Percentiles rank a stretch among this genome's conserved stretches.
phyloP scores from a whole-genome alignment of 2,797 vertebrate genomes.

The Schizopygopsis pylzovi region DNA sequence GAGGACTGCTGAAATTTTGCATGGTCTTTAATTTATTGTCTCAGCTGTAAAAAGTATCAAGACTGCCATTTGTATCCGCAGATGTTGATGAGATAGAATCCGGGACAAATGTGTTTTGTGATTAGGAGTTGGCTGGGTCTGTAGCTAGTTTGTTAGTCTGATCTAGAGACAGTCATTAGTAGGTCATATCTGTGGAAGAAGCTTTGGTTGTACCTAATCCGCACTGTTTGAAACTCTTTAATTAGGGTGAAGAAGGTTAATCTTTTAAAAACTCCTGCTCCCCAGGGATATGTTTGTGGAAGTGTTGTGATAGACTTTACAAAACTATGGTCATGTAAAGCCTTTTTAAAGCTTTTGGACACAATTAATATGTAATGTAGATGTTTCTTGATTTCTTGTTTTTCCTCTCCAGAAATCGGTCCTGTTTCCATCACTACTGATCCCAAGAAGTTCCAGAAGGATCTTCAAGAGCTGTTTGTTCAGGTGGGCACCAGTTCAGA shows the following conservation, averaged over 20 bases:
- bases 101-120: conserved; percentile 1
- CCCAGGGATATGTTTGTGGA: neutral
- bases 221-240: conserved; percentile 16
- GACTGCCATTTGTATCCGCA: conserved; percentile 15
- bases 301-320: neutral
- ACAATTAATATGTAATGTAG: neutral
- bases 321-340: neutral
- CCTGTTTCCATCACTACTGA: conserved; percentile 90
- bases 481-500: conserved; percentile 81
- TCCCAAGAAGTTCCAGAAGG: conserved; percentile 88
- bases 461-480: conserved; percentile 90
- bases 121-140: neutral
- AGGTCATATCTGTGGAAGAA: neutral
- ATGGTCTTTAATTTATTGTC: conserved; percentile 23
- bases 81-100: conserved; percentile 30
- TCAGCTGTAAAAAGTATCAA: conserved; percentile 17
- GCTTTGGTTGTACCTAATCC: conserved; percentile 1
- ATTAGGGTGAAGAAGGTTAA: conserved; percentile 32
- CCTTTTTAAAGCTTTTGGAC: neutral
- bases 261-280: conserved; percentile 18
- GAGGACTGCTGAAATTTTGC: conserved; percentile 47
- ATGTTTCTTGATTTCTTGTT: conserved; percentile 35
- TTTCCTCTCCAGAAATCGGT: conserved; percentile 83
- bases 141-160: conserved; percentile 15
- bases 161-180: conserved; percentile 10